Evolutionary conservation across 2,113 vertebrate genomes (phyloP).

Genomic region (Notothenia rossii): DNA sequence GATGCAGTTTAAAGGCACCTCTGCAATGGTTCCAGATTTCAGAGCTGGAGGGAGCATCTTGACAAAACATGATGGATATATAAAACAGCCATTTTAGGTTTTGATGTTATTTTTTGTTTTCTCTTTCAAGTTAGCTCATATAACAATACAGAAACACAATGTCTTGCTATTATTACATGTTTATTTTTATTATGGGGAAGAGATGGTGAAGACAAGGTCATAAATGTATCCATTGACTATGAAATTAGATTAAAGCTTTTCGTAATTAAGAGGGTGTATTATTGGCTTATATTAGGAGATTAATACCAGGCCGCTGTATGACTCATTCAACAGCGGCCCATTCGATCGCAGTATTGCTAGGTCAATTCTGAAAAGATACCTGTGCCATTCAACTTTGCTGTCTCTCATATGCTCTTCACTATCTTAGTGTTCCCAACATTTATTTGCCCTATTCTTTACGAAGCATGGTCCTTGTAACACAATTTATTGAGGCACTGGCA

Average conservation of each 20-base stretch:
- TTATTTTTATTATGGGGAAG: not conserved
- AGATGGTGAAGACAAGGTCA: not conserved
- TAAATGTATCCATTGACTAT: not conserved
- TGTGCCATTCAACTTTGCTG: conserved; percentile 18
- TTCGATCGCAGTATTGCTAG: conserved; percentile 37
- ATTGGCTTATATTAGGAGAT: conserved; percentile 66
- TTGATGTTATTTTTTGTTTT: not conserved
- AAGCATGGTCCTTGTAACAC: no score
- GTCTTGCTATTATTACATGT: not conserved
- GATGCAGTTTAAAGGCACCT: no score
- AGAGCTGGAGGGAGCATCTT: no score
- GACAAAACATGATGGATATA: not conserved
- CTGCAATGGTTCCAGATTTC: no score
- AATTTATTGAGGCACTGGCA: no score
- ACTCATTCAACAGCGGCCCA: conserved; percentile 36
- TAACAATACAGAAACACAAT: conserved; percentile 1
- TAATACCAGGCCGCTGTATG: conserved; percentile 38
- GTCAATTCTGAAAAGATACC: conserved; percentile 35
- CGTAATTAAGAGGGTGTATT: conserved; percentile 66
- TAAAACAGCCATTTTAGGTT: not conserved
- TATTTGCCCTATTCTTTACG: no score
- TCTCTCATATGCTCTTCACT: not conserved
- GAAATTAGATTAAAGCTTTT: conserved; percentile 21
- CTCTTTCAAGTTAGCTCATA: not conserved
- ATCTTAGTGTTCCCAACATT: not conserved